Percentiles rank a stretch among this genome's conserved stretches.
phyloP scores from a whole-genome alignment of 2,113 vertebrate genomes.

The Empidonax traillii region DNA sequence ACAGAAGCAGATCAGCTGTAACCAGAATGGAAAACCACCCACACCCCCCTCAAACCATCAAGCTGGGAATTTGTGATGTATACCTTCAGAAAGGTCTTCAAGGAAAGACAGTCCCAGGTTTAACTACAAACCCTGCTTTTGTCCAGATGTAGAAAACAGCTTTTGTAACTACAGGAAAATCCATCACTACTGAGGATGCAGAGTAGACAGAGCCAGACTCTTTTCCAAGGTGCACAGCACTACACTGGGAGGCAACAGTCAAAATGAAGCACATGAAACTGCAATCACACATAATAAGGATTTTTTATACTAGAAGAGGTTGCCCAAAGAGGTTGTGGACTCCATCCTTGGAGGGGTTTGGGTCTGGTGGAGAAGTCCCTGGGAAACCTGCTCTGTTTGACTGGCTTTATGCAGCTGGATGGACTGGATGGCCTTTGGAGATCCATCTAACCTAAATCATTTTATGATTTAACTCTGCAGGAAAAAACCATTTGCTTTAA shows the following conservation, averaged over 20 bases:
- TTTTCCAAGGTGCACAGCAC: background rate
- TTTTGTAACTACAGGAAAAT: conserved; percentile 18
- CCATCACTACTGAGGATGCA: background rate
- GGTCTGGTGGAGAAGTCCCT: background rate
- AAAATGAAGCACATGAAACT: background rate
- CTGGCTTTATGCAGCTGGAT: background rate
- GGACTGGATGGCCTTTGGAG: background rate
- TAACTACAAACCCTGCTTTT: background rate
- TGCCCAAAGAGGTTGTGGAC: background rate
- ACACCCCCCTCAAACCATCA: background rate
- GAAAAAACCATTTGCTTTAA: background rate
- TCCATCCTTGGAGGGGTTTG: background rate
- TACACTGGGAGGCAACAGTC: background rate
- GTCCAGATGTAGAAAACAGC: background rate
- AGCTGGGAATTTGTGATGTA: background rate
- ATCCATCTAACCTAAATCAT: background rate
- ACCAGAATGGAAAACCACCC: background rate
- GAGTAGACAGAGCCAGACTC: background rate
- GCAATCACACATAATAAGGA: background rate
- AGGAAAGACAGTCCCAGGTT: background rate
- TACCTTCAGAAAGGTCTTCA: background rate
- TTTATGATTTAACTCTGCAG: background rate
- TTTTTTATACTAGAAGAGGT: background rate
- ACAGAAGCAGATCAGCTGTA: background rate
- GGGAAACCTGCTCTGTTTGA: background rate